Percentiles rank a stretch among this genome's conserved stretches.
Conservation (phyloP, 2,888 invertebrate genomes). For the Drosophila pseudotakahashii region DNA sequence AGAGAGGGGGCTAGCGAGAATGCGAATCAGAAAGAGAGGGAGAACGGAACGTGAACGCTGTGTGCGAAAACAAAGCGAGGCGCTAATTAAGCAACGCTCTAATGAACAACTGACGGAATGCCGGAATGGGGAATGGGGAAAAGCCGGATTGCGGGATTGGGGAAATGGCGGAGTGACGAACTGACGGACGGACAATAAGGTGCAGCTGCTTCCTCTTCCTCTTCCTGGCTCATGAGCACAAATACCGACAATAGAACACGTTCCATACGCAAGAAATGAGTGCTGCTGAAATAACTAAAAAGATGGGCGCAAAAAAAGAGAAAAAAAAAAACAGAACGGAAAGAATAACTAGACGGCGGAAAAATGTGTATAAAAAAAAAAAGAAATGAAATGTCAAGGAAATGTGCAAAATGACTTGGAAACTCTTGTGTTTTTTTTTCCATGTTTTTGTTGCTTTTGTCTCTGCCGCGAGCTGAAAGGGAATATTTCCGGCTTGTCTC, state of each 20-base stretch:
- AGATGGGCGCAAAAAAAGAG: neutral
- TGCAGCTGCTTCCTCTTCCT: slow-evolving; percentile 39
- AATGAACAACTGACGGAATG: slow-evolving; percentile 63
- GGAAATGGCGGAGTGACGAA: slow-evolving; percentile 2
- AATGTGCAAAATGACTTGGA: slow-evolving; percentile 77
- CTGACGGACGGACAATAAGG: slow-evolving; percentile 37
- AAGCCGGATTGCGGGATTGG: neutral
- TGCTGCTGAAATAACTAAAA: slow-evolving; percentile 25
- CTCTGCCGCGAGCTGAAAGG: slow-evolving; percentile 12
- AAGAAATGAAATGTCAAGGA: slow-evolving; percentile 77
- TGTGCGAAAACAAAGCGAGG: slow-evolving; percentile 31
- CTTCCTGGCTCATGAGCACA: slow-evolving; percentile 29
- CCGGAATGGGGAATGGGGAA: slow-evolving; percentile 2
- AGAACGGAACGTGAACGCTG: neutral
- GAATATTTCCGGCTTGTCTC: slow-evolving; percentile 29
- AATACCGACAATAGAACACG: slow-evolving; percentile 44
- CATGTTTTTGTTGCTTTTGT: slow-evolving; percentile 44
- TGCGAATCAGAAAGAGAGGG: slow-evolving; percentile 11
- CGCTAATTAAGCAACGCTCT: slow-evolving; percentile 76
- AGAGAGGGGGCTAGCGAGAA: slow-evolving; percentile 6
- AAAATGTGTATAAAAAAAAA: slow-evolving; percentile 55
- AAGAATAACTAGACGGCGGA: slow-evolving; percentile 21
- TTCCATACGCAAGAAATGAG: slow-evolving; percentile 36
- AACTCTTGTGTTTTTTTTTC: slow-evolving; percentile 30
- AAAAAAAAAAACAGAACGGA: neutral